Evolutionary conservation across 2,888 invertebrate species (phyloP), one percentile per base, ranked within the genome.

Genomic region (Drosophila acutilabella): DNA sequence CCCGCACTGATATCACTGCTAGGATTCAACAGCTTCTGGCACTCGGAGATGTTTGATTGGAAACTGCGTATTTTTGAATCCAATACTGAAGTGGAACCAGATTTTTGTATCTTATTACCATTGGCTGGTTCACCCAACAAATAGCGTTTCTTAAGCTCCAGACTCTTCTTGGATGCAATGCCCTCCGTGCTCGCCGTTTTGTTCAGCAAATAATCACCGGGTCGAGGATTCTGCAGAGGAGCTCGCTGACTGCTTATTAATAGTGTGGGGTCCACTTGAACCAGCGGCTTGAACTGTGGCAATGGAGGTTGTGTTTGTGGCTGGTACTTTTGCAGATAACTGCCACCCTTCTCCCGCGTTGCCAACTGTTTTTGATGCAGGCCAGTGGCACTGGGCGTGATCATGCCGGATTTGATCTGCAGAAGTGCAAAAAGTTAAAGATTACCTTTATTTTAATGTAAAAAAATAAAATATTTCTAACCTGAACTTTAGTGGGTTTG

Each of bases 171-270:
- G 14, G 97, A 96, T 11, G 97, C 97, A 61, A 97, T 95, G 18
- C 97, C 97, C 87, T 97, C 97, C 1, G 97, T 97, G 74, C 97
- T 97, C 72, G 96, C 96, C 0, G 97, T 96, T 85, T 97, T 94
- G 90, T 96, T 96, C 44, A 97, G 93, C 44, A 96, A 93, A 90
- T 96, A 96, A 74, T 96, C 96, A n/a, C 95, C 95, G 13, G 94
- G 93, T 4, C 94, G 93, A 0, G 94, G 94, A 90, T 94, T 94
- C 52, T 93, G 92, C 13, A 94, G 87, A 0, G 94, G 94, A 44
- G 82, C 80, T 1, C 92, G 91, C 68, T 90, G 92, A 42, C 87
- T 89, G 50, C 78, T 82, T 6, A 92, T 91, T 41, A 92, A 68
- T 16, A 93, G 80, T 2, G 92, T 90, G 1, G 92, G 92, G 89